A percentile compares a stretch with the other conserved stretches of the same genome.
Evolutionary conservation across 1,140 invertebrate genomes (phyloP).

Genomic region (Brachionus sp.): DNA sequence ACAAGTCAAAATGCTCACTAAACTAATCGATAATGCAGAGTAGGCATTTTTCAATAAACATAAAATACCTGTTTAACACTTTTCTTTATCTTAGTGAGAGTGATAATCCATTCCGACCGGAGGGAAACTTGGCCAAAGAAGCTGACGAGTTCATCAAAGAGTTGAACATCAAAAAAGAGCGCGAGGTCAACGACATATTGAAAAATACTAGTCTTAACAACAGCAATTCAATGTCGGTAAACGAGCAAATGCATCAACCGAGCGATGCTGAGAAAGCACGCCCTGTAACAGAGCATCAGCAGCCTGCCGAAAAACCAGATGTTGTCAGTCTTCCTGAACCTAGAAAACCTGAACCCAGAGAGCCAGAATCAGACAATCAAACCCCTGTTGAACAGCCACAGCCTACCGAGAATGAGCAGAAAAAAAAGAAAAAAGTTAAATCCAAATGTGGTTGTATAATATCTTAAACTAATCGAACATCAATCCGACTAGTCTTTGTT

Average conservation of each 20-base stretch:
- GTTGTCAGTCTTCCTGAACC: background rate
- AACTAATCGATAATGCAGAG: slow-evolving; percentile 5
- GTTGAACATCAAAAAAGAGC: slow-evolving; percentile 3
- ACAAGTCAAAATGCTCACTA: slow-evolving; percentile 14
- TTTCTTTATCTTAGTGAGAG: background rate
- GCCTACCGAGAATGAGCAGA: slow-evolving; percentile 1
- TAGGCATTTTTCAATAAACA: background rate
- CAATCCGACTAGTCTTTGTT: background rate
- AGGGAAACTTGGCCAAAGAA: slow-evolving; percentile 28
- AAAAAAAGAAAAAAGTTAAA: slow-evolving; percentile 23
- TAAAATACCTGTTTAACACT: background rate
- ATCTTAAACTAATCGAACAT: background rate
- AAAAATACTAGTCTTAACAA: slow-evolving; percentile 9
- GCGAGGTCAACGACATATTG: background rate
- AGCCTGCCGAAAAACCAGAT: background rate
- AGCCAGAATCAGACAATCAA: background rate
- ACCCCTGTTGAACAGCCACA: background rate
- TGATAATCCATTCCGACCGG: slow-evolving; percentile 37
- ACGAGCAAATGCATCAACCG: background rate
- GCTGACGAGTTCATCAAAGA: slow-evolving; percentile 24
- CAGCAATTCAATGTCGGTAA: background rate
- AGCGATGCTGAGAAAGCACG: background rate
- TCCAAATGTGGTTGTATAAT: slow-evolving; percentile 26
- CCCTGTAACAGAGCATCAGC: background rate
- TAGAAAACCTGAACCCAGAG: background rate